Base-by-base conservation (phyloP, 2,113 vertebrate genomes). In the Halcyon malimbica region DNA sequence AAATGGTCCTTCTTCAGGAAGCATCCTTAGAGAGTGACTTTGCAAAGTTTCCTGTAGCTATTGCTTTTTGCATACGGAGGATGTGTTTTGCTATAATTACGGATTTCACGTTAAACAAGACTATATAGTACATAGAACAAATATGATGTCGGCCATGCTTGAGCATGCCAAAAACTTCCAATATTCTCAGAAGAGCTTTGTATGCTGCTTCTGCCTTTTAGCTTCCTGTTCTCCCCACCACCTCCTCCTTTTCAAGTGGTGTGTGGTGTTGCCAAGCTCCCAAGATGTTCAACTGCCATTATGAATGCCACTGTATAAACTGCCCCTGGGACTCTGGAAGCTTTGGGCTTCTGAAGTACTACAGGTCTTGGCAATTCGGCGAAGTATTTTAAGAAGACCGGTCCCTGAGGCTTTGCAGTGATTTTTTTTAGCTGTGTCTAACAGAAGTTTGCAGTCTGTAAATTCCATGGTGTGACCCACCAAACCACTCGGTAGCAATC, bases 401-500 rank as follows among this genome's bases (percentile, higher is more conserved):
- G 39, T 69, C 59, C 11, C 69, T 79, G 56, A 89, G 76, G 39
- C 48, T 83, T 92, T 41, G 20, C 69, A 64, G 56, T 57, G 86
- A 75, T 60, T 93, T 90, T 79, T 39, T 91, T 79, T 39, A 76
- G 70, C 65, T 71, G 44, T 28, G 48, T 82, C 85, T 51, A 82
- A 46, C 48, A 65, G 56, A 35, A 64, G 39, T 65, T 68, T 87
- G 25, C 74, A 57, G 48, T 50, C 60, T 73, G 37, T 65, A 69
- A 96, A 95, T 89, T 76, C 77, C 25, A 13, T 24, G 57, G 48
- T 33, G 65, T 79, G 74, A 70, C 53, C 85, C 68, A 90, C 76
- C 67, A 96, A 96, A 93, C 91, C 83, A 65, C 74, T 73, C 28
- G 3, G 89, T 46, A 90, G 91, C 86, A 87, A 82, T 57, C 77